Conservation (phyloP, 2,113 vertebrate species). For the Callaeas wilsoni region DNA sequence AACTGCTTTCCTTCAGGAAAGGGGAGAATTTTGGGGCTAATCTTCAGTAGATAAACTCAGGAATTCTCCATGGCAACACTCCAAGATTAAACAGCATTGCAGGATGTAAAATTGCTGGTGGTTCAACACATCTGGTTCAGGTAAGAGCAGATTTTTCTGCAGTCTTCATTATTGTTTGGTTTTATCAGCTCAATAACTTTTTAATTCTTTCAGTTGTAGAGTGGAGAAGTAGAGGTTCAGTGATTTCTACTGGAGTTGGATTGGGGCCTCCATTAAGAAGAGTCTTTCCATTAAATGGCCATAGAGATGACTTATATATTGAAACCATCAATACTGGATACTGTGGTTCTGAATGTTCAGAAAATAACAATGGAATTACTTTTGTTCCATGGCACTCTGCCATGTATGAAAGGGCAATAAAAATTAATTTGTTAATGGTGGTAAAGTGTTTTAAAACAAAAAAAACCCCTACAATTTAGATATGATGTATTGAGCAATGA, state of each 20-base stretch:
- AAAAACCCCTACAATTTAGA: background rate
- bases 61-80: background rate
- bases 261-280: background rate
- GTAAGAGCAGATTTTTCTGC: background rate
- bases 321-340: background rate
- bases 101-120: background rate
- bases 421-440: slow-evolving; percentile 5
- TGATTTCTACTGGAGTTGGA: background rate
- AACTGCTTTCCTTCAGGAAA: background rate
- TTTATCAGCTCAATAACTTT: background rate
- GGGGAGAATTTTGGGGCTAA: background rate
- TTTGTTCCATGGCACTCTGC: background rate
- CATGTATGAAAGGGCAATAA: background rate
- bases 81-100: background rate
- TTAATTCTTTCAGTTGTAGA: background rate
- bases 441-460: background rate
- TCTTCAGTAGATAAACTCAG: background rate
- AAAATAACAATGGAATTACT: background rate
- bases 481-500: background rate
- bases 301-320: background rate
- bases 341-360: background rate
- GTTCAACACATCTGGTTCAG: background rate
- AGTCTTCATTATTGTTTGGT: background rate
- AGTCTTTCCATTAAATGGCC: background rate
- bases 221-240: background rate